phyloP scores from a whole-genome alignment of 2,797 vertebrate genomes.

The Manis crassicaudata region DNA sequence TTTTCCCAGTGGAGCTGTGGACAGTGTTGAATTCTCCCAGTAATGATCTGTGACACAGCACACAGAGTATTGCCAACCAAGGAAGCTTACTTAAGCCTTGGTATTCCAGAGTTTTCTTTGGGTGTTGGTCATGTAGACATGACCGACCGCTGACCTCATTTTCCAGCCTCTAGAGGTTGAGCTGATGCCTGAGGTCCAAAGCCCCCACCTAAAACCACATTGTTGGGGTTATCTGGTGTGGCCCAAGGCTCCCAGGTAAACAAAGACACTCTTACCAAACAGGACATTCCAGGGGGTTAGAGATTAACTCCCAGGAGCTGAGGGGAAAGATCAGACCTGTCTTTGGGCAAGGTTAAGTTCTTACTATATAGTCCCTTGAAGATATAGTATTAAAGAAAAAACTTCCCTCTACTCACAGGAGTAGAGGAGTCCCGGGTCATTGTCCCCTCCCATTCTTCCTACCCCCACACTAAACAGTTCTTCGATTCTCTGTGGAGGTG shows the following conservation, averaged over 20 bases:
- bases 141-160: background rate
- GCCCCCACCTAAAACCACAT: background rate
- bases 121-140: background rate
- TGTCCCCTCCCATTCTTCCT: background rate
- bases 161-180: background rate
- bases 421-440: background rate
- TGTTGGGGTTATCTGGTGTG: background rate
- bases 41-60: background rate
- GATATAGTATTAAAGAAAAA: background rate
- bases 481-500: background rate
- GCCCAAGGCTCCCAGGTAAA: background rate
- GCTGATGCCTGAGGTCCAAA: background rate
- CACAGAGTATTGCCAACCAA: background rate
- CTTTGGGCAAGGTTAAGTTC: background rate
- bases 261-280: background rate
- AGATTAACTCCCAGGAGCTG: background rate
- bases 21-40: background rate
- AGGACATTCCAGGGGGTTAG: background rate
- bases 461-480: background rate
- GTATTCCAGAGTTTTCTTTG: background rate
- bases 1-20: background rate
- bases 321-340: background rate
- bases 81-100: background rate
- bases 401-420: background rate
- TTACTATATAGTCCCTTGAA: background rate